Evolutionary conservation across 1,140 invertebrate species (phyloP).

Genomic region (Brachystomella parvula): DNA sequence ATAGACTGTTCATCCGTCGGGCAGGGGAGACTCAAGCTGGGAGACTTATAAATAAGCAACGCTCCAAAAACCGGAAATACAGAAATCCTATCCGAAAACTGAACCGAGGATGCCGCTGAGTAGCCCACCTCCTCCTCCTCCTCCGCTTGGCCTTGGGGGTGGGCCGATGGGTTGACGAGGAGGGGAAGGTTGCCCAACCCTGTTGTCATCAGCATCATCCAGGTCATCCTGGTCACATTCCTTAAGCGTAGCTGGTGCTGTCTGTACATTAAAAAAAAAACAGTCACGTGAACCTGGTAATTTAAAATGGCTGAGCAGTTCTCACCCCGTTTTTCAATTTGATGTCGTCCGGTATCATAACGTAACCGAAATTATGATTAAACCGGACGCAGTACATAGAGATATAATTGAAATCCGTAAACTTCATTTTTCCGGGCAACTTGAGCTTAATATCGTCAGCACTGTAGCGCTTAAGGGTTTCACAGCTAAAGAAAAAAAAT

Average conservation of each 20-base stretch:
- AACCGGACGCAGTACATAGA: conserved; percentile 33
- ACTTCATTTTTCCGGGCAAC: conserved; percentile 32
- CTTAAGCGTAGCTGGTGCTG: background rate
- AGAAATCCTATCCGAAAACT: background rate
- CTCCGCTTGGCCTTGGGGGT: background rate
- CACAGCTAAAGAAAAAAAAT: conserved; percentile 19
- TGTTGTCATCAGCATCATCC: background rate
- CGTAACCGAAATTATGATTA: conserved; percentile 36
- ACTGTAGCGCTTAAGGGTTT: conserved; percentile 23
- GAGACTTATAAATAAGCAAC: too few relatives aligned
- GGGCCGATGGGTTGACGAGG: background rate
- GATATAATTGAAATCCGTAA: conserved; percentile 31
- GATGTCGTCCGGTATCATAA: conserved; percentile 25
- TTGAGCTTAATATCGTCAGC: conserved; percentile 24
- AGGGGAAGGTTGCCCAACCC: background rate
- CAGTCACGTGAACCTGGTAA: too few relatives aligned
- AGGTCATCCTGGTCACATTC: background rate
- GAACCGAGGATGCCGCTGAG: background rate
- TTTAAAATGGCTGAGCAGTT: background rate
- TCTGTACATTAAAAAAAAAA: background rate
- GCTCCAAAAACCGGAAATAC: too few relatives aligned
- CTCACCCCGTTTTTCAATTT: conserved; percentile 21
- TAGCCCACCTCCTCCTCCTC: background rate
- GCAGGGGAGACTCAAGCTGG: too few relatives aligned
- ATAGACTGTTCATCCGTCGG: too few relatives aligned